phyloP scores from a whole-genome alignment of 2,888 invertebrate species.

The Tipula unca region DNA sequence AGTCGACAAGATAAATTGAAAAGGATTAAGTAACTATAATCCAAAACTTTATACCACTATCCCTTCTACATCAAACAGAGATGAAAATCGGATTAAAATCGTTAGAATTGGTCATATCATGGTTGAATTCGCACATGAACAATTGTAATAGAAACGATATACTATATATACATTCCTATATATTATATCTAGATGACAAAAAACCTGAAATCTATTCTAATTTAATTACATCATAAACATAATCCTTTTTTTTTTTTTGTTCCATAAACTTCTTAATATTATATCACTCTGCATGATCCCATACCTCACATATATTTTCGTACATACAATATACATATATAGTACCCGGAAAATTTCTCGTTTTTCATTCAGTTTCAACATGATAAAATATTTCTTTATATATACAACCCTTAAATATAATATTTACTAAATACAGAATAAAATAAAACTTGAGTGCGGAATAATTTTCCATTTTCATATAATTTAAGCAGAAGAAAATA shows the following conservation, averaged over 20 bases:
- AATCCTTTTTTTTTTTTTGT: neutral
- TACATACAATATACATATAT: neutral
- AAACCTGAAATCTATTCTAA: neutral
- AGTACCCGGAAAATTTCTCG: neutral
- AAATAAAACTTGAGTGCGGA: neutral
- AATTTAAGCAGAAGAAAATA: neutral
- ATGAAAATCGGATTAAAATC: neutral
- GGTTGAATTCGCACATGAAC: neutral
- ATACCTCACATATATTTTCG: neutral
- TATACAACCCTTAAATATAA: neutral
- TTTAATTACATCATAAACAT: slow-evolving; percentile 8
- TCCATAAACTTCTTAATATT: neutral
- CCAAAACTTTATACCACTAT: neutral
- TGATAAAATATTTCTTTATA: neutral
- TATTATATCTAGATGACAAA: neutral
- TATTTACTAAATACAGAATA: no score
- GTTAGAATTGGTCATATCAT: neutral
- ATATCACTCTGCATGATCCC: neutral
- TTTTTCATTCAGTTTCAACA: neutral
- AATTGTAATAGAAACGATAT: neutral
- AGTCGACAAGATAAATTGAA: neutral
- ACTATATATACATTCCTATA: neutral
- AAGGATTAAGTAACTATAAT: neutral
- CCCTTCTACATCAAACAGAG: neutral
- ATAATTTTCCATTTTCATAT: neutral